Conservation (phyloP, 1,140 invertebrate species). For the Drosophila erecta region DNA sequence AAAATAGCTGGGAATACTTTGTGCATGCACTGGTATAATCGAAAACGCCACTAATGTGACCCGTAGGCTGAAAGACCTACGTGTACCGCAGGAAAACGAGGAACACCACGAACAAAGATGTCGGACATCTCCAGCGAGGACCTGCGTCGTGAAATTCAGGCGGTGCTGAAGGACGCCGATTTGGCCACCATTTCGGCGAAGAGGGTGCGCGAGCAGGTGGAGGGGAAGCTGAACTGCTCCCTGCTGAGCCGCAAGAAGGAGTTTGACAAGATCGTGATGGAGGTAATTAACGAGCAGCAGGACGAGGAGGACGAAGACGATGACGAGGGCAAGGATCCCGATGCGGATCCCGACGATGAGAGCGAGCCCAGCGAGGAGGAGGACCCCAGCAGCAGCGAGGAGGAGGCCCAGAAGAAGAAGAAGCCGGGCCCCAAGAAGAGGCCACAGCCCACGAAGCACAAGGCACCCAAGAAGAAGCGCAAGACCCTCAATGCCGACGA, state of each 20-base stretch:
- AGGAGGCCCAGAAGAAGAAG: conserved; percentile 70
- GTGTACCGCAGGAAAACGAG: conserved; percentile 58
- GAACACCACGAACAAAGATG: conserved; percentile 72
- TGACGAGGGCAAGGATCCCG: conserved; percentile 86
- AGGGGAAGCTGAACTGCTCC: conserved; percentile 92
- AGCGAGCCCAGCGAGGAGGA: conserved; percentile 86
- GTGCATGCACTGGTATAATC: background rate
- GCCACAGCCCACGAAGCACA: conserved; percentile 84
- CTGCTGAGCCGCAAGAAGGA: conserved; percentile 92
- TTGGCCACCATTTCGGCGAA: conserved; percentile 93
- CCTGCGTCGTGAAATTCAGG: conserved; percentile 69
- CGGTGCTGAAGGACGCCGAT: conserved; percentile 94
- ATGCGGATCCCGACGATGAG: conserved; percentile 86
- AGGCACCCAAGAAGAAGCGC: conserved; percentile 87
- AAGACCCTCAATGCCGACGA: conserved; percentile 75
- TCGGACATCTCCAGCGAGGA: conserved; percentile 78
- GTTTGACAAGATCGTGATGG: conserved; percentile 93
- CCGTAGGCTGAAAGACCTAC: conserved; percentile 14
- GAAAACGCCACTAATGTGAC: conserved; percentile 6
- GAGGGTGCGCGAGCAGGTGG: conserved; percentile 94
- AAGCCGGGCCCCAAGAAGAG: conserved; percentile 84
- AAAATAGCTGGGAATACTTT: background rate
- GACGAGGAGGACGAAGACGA: conserved; percentile 86
- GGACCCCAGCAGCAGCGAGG: conserved; percentile 84
- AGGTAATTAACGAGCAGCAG: conserved; percentile 84